phyloP scores from a whole-genome alignment of 2,113 vertebrate genomes.

The Engystomops pustulosus region DNA sequence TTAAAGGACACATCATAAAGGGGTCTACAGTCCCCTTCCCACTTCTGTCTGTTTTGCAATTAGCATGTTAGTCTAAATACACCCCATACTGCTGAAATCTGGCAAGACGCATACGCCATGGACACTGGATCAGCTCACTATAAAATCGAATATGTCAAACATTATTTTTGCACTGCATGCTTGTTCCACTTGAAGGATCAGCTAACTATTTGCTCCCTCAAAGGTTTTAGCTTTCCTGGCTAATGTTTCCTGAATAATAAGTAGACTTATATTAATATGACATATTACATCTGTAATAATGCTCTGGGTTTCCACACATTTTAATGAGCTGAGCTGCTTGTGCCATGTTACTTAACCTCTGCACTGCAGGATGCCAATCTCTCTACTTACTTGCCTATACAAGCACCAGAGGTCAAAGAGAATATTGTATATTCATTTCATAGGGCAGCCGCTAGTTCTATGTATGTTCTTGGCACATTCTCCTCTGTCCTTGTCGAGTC shows the following conservation, averaged over 20 bases:
- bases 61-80: conserved; percentile 37
- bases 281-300: conserved; percentile 52
- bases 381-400: not conserved
- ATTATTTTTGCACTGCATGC: conserved; percentile 35
- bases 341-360: conserved; percentile 32
- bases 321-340: conserved; percentile 40
- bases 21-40: not conserved
- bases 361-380: conserved; percentile 29
- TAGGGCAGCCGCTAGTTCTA: conserved; percentile 18
- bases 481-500: conserved; percentile 1
- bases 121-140: conserved; percentile 23
- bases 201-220: conserved; percentile 22
- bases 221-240: conserved; percentile 28
- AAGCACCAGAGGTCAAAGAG: not conserved
- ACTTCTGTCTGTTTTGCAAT: conserved; percentile 45
- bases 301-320: conserved; percentile 39
- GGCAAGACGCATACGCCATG: conserved; percentile 14
- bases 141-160: conserved; percentile 48
- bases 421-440: conserved; percentile 30
- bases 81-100: conserved; percentile 8
- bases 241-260: conserved; percentile 57
- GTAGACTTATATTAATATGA: conserved; percentile 49
- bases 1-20: too few species aligned
- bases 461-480: conserved; percentile 23
- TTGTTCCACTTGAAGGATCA: conserved; percentile 43